Evolutionary conservation across 2,113 vertebrate species (phyloP).

Genomic region (Saccopteryx leptura): DNA sequence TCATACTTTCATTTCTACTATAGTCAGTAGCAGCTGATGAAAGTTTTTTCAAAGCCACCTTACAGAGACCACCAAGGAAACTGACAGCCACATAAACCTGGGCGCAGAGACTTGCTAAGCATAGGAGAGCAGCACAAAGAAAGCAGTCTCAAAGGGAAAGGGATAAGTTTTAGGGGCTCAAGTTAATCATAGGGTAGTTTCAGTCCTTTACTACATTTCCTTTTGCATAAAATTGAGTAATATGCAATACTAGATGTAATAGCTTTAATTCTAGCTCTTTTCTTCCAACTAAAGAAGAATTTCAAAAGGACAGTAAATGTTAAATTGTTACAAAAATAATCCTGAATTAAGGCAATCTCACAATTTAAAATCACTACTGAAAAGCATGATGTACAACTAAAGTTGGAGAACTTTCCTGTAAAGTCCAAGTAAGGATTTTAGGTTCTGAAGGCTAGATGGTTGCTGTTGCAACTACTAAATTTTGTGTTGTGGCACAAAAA

Average conservation of each 20-base stretch:
- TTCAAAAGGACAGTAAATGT: background rate
- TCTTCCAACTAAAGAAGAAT: background rate
- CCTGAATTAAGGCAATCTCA: background rate
- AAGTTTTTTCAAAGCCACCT: constrained; percentile 17
- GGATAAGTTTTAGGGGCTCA: background rate
- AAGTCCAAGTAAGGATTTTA: background rate
- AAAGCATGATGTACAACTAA: background rate
- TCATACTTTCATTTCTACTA: background rate
- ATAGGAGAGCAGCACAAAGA: background rate
- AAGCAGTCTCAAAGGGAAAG: background rate
- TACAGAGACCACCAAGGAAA: background rate
- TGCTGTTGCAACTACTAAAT: background rate
- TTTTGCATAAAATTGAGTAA: background rate
- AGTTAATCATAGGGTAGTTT: background rate
- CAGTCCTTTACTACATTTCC: background rate
- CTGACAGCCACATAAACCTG: background rate
- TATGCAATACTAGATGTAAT: background rate
- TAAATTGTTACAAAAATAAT: background rate
- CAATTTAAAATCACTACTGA: background rate
- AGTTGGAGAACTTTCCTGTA: background rate
- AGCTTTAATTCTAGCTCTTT: constrained; percentile 1
- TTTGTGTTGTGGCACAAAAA: background rate
- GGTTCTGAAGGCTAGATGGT: background rate
- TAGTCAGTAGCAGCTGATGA: background rate
- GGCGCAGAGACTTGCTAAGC: background rate